These are phyloP conservation scores for Carposina sasakii DNA, from an alignment of 1,140 invertebrate species.

Conservation along the genomic window DNA sequence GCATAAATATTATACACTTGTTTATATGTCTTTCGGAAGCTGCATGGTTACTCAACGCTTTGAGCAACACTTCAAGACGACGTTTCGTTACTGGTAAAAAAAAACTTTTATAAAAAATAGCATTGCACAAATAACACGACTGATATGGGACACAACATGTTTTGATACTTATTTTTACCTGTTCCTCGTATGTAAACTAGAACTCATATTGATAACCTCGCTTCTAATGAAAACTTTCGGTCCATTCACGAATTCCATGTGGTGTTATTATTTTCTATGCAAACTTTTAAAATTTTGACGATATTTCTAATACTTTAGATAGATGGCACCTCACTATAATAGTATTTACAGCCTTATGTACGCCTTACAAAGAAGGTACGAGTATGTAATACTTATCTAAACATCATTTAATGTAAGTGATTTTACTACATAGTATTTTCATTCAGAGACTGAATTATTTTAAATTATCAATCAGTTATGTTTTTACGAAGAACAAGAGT, in stretches of 20 bases:
- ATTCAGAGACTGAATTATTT: too few relatives aligned
- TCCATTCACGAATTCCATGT: constrained; percentile 47
- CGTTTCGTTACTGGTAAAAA: constrained; percentile 51
- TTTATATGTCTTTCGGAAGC: constrained; percentile 69
- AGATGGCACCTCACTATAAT: too few relatives aligned
- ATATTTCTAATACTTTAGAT: too few relatives aligned
- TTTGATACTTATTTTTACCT: constrained; percentile 69
- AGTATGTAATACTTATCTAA: too few relatives aligned
- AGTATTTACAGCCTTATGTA: too few relatives aligned
- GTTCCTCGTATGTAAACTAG: constrained; percentile 55
- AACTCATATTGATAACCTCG: constrained; percentile 49
- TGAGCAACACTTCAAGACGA: constrained; percentile 69
- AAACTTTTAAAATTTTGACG: too few relatives aligned
- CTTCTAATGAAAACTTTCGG: constrained; percentile 41
- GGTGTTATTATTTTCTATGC: too few relatives aligned
- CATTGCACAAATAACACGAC: constrained; percentile 68
- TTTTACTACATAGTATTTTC: too few relatives aligned
- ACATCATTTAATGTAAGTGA: too few relatives aligned
- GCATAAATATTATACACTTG: constrained; percentile 56
- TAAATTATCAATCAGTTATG: too few relatives aligned
- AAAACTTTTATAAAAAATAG: constrained; percentile 56
- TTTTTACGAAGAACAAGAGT: too few relatives aligned
- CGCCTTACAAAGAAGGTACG: too few relatives aligned
- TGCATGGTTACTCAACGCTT: constrained; percentile 57
- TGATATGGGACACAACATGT: constrained; percentile 68